These are phyloP conservation scores for Scalopus aquaticus DNA, from an alignment of 2,113 vertebrate genomes.

Conservation along the genomic window DNA sequence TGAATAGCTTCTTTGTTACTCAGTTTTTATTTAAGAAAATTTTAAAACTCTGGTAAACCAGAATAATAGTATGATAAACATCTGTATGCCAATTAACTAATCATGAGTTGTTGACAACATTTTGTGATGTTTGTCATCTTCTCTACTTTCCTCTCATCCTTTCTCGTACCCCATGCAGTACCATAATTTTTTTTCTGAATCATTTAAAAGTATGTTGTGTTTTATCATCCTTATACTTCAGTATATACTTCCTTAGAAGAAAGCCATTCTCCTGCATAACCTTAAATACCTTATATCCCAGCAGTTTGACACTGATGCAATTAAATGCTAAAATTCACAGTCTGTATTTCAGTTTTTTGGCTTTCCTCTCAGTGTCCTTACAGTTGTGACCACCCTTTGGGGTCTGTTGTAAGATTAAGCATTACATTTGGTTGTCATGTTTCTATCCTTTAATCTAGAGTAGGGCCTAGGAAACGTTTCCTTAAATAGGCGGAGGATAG, in stretches of 20 bases:
- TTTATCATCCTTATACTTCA: background rate
- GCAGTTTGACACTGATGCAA: background rate
- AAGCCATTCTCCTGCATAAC: background rate
- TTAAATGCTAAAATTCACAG: background rate
- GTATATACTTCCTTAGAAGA: background rate
- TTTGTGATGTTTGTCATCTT: background rate
- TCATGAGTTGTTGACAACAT: conserved; percentile 28
- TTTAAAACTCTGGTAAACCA: background rate
- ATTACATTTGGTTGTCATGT: background rate
- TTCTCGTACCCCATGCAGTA: background rate
- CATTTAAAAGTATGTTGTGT: background rate
- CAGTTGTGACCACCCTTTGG: background rate
- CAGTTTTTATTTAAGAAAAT: conserved; percentile 1
- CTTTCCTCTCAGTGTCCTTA: background rate
- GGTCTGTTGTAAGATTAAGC: background rate
- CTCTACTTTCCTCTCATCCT: background rate
- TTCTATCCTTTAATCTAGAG: background rate
- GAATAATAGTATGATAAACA: background rate
- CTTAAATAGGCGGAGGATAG: background rate
- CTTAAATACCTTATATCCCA: background rate
- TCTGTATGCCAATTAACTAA: background rate
- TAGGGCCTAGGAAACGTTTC: background rate
- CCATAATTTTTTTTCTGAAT: background rate
- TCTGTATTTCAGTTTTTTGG: background rate
- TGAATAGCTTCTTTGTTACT: background rate